phyloP scores from a whole-genome alignment of 1,140 invertebrate genomes.

The Nebria ingens region DNA sequence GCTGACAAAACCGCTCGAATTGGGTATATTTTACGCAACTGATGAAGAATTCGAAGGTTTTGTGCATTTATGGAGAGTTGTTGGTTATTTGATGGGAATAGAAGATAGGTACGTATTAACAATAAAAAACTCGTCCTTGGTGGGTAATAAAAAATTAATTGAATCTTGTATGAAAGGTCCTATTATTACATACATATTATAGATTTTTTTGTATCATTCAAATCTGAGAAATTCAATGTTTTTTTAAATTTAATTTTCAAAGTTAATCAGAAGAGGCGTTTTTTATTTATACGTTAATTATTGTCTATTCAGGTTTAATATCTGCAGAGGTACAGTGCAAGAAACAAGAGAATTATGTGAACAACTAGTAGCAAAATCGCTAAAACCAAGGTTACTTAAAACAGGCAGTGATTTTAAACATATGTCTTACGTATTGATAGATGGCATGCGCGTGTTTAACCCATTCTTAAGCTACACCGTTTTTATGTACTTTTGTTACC shows the following conservation, averaged over 20 bases:
- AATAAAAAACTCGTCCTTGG: too few relatives aligned
- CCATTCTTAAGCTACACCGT: constrained; percentile 22
- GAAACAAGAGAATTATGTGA: constrained; percentile 29
- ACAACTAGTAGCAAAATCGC: constrained; percentile 19
- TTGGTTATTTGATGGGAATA: constrained; percentile 71
- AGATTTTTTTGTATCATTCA: background rate
- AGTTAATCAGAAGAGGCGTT: background rate
- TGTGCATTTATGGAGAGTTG: constrained; percentile 72
- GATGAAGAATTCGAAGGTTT: constrained; percentile 60
- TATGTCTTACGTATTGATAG: constrained; percentile 23
- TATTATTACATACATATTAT: background rate
- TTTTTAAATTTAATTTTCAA: background rate
- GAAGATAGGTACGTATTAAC: constrained; percentile 58
- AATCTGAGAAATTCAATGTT: background rate
- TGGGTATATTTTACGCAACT: constrained; percentile 46
- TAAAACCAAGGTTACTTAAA: constrained; percentile 18
- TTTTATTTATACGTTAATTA: background rate
- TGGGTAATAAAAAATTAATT: constrained; percentile 5
- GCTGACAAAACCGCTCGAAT: constrained; percentile 49
- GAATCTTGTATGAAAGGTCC: background rate
- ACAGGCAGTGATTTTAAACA: constrained; percentile 19
- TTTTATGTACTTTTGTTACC: constrained; percentile 12
- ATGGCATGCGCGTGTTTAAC: constrained; percentile 26
- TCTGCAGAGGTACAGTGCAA: constrained; percentile 27
- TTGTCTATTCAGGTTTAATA: constrained; percentile 27